Evolutionary conservation across 2,113 vertebrate genomes (phyloP).

Genomic region (Epinephelus lanceolatus): DNA sequence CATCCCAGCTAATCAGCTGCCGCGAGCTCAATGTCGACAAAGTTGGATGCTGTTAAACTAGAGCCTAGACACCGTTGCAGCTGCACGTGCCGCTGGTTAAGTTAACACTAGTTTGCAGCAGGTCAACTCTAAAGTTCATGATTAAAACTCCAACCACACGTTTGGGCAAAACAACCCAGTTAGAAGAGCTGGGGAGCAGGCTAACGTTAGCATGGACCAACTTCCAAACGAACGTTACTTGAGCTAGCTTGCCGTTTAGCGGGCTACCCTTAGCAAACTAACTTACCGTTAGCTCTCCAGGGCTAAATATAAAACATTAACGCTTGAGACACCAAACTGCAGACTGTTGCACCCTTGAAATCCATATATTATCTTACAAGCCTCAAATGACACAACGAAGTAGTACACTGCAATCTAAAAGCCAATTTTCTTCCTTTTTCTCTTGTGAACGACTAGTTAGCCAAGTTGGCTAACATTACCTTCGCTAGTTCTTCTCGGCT

Average conservation of each 20-base stretch:
- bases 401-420: neutral
- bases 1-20: slow-evolving; percentile 45
- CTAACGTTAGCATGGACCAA: slow-evolving; percentile 69
- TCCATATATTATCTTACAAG: neutral
- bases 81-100: slow-evolving; percentile 45
- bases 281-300: slow-evolving; percentile 62
- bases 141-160: slow-evolving; percentile 22
- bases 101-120: slow-evolving; percentile 30
- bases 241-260: slow-evolving; percentile 61
- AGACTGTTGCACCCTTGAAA: slow-evolving; percentile 43
- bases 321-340: slow-evolving; percentile 15
- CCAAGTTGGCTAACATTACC: slow-evolving; percentile 64
- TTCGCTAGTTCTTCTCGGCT: slow-evolving; percentile 50
- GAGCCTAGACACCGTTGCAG: slow-evolving; percentile 14
- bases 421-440: neutral
- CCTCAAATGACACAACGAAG: neutral
- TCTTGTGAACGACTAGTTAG: slow-evolving; percentile 58
- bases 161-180: slow-evolving; percentile 10
- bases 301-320: slow-evolving; percentile 36
- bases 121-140: slow-evolving; percentile 38
- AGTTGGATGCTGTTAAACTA: slow-evolving; percentile 54
- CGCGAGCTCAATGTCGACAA: slow-evolving; percentile 29
- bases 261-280: slow-evolving; percentile 64
- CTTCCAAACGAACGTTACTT: slow-evolving; percentile 62
- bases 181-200: slow-evolving; percentile 11